Evolutionary conservation across 2,888 invertebrate genomes (phyloP).

Genomic region (Drosophila niveifrons): DNA sequence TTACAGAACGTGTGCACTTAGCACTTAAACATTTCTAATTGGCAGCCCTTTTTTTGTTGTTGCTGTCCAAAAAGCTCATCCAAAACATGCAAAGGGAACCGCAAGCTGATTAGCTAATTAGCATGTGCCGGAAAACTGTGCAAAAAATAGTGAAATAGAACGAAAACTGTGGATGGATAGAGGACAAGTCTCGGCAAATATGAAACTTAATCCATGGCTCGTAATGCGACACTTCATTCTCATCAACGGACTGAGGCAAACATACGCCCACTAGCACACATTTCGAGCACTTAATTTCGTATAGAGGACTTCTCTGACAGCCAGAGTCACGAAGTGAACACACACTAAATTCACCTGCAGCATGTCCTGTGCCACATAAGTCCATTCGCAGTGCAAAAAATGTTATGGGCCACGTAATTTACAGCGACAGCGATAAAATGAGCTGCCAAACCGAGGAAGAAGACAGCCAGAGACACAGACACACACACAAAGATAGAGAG

Average conservation of each 20-base stretch:
- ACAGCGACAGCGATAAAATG: slow-evolving; percentile 73
- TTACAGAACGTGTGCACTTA: slow-evolving; percentile 19
- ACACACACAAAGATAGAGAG: slow-evolving; percentile 15
- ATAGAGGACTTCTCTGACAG: slow-evolving; percentile 25
- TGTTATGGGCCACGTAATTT: slow-evolving; percentile 66
- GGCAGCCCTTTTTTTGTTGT: slow-evolving; percentile 9
- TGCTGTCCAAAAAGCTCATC: not conserved
- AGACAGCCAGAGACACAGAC: slow-evolving; percentile 31
- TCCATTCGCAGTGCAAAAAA: slow-evolving; percentile 5
- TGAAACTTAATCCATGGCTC: slow-evolving; percentile 36
- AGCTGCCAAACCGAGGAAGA: slow-evolving; percentile 68
- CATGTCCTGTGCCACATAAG: slow-evolving; percentile 32
- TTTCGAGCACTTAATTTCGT: slow-evolving; percentile 47
- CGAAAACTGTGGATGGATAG: not conserved
- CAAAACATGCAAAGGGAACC: slow-evolving; percentile 6
- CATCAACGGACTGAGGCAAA: not conserved
- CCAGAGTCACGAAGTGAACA: slow-evolving; percentile 11
- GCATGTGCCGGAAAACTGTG: slow-evolving; percentile 29
- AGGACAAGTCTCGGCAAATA: slow-evolving; percentile 15
- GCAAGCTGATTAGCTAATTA: slow-evolving; percentile 54
- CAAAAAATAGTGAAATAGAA: slow-evolving; percentile 4
- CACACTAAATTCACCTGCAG: slow-evolving; percentile 50
- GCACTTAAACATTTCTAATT: slow-evolving; percentile 34
- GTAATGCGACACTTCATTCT: slow-evolving; percentile 25
- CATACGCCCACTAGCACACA: slow-evolving; percentile 17